Evolutionary conservation across 2,888 invertebrate genomes (phyloP).

Genomic region (Diabrotica balteata): DNA sequence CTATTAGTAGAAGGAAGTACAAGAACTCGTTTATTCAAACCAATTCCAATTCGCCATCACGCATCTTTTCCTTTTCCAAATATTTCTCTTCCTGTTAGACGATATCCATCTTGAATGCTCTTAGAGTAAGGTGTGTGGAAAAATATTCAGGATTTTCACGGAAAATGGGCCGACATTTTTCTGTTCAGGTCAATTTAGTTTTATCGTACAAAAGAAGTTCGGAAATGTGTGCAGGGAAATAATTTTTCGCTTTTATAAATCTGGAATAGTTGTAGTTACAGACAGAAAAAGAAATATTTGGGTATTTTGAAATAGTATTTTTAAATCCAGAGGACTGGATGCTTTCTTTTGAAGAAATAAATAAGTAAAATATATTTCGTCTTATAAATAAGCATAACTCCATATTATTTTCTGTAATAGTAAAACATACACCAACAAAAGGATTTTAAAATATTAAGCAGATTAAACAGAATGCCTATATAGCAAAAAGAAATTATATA

Average conservation of each 20-base stretch:
- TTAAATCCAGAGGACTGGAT: too few relatives aligned
- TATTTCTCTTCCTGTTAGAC: conserved; percentile 33
- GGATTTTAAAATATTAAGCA: too few relatives aligned
- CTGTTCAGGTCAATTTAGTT: conserved; percentile 32
- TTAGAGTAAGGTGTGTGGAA: conserved; percentile 26
- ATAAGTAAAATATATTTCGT: too few relatives aligned
- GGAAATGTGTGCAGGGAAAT: conserved; percentile 17
- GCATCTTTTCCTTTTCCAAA: conserved; percentile 35
- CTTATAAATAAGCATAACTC: too few relatives aligned
- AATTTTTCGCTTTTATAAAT: conserved; percentile 13
- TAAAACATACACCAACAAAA: too few relatives aligned
- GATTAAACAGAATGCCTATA: too few relatives aligned
- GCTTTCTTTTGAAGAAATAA: too few relatives aligned
- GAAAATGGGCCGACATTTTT: conserved; percentile 25
- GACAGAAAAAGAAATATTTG: not conserved
- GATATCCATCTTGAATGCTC: conserved; percentile 38
- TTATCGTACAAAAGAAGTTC: conserved; percentile 10
- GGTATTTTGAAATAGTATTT: too few relatives aligned
- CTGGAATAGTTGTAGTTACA: not conserved
- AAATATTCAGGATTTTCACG: conserved; percentile 18
- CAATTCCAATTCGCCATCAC: conserved; percentile 26
- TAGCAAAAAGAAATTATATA: too few relatives aligned
- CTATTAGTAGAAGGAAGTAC: too few relatives aligned
- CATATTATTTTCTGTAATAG: too few relatives aligned
- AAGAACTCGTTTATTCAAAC: too few relatives aligned